Conservation (phyloP, 2,113 vertebrate species). For the Nothobranchius furzeri region DNA sequence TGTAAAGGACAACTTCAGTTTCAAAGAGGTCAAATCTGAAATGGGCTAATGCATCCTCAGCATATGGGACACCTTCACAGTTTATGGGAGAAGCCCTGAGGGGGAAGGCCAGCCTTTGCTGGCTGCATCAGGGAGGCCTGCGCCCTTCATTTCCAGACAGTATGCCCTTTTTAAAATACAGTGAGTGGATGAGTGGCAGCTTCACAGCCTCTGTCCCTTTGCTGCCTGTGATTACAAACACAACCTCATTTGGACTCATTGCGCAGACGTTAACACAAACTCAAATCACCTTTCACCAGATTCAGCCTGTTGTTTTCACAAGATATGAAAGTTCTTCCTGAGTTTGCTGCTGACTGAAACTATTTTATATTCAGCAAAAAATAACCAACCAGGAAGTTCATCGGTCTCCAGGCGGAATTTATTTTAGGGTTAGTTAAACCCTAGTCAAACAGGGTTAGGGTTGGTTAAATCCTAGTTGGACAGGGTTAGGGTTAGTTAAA, state of each 20-base stretch:
- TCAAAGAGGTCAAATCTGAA: conserved; percentile 49
- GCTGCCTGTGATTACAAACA: conserved; percentile 6
- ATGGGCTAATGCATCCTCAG: conserved; percentile 46
- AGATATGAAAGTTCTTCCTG: no score
- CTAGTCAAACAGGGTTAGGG: no score
- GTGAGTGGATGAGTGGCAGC: conserved; percentile 50
- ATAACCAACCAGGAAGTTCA: no score
- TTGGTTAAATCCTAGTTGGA: no score
- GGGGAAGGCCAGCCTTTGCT: conserved; percentile 44
- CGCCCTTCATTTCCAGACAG: conserved; percentile 66
- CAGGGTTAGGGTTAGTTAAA: no score
- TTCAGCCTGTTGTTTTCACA: no score
- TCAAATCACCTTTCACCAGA: no score
- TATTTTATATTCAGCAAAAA: no score
- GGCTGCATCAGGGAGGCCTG: conserved; percentile 53
- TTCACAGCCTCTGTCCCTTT: conserved; percentile 19
- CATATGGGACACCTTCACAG: conserved; percentile 61
- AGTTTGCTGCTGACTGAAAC: no score
- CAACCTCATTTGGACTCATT: conserved; percentile 26
- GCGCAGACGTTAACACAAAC: background rate
- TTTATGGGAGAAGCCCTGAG: conserved; percentile 63
- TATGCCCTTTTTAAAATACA: conserved; percentile 69
- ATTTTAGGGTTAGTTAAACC: no score
- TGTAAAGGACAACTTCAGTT: conserved; percentile 52
- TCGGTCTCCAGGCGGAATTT: no score